These are phyloP conservation scores for Lophura nycthemera DNA, from an alignment of 2,113 vertebrate genomes.

Conservation along the genomic window DNA sequence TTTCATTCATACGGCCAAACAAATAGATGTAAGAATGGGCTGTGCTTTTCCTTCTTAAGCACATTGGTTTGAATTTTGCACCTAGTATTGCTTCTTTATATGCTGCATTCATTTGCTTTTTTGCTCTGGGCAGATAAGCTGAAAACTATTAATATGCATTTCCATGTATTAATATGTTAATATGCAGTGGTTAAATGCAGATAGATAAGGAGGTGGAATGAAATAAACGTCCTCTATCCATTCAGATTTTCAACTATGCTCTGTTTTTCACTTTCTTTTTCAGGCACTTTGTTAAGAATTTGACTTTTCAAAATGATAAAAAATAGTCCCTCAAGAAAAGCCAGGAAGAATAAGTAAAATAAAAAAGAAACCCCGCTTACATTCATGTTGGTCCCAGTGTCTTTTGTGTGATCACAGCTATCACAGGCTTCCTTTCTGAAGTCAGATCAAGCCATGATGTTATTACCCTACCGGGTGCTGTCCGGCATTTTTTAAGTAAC, in stretches of 20 bases:
- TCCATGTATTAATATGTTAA: slow-evolving; percentile 32
- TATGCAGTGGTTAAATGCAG: slow-evolving; percentile 32
- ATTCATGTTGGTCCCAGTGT: not conserved
- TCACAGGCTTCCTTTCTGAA: not conserved
- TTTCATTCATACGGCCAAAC: not conserved
- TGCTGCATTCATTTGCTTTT: slow-evolving; percentile 38
- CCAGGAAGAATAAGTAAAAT: not conserved
- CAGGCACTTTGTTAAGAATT: not conserved
- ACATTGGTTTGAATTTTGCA: not conserved
- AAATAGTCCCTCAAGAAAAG: not conserved
- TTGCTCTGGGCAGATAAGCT: slow-evolving; percentile 55
- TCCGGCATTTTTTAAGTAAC: not conserved
- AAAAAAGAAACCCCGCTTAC: not conserved
- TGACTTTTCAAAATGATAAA: not conserved
- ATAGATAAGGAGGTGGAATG: slow-evolving; percentile 19
- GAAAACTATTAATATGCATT: slow-evolving; percentile 5
- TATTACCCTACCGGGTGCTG: not conserved
- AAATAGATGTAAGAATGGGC: not conserved
- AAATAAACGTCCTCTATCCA: not conserved
- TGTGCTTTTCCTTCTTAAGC: not conserved
- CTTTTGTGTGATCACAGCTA: not conserved
- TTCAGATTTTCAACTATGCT: not conserved
- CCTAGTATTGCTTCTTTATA: not conserved
- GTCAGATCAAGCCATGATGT: not conserved
- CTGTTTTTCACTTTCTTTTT: not conserved